phyloP scores from a whole-genome alignment of 2,113 vertebrate genomes.

The Epinephelus moara region DNA sequence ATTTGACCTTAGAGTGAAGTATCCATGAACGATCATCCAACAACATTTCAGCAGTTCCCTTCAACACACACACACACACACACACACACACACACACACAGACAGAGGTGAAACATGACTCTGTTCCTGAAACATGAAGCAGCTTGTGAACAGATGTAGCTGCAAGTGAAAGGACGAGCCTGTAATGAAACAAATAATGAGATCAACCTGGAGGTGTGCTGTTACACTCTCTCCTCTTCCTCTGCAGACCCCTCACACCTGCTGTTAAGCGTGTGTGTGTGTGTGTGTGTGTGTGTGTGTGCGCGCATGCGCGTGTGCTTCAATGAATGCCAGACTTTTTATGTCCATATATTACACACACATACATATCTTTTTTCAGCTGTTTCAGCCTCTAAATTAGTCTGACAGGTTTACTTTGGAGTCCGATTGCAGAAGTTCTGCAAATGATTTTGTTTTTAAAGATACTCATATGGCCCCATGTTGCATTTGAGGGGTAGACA shows the following conservation, averaged over 20 bases:
- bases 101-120: constrained; percentile 34
- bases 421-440: neutral
- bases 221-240: constrained; percentile 57
- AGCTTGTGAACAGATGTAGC: constrained; percentile 56
- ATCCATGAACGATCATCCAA: neutral
- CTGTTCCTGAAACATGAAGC: constrained; percentile 52
- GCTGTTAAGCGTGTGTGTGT: neutral
- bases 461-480: too few species aligned
- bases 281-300: neutral
- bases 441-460: neutral
- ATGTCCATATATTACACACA: neutral
- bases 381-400: neutral
- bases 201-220: constrained; percentile 39
- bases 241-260: constrained; percentile 12
- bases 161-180: constrained; percentile 54
- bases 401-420: neutral
- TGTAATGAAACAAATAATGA: constrained; percentile 41
- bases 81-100: neutral
- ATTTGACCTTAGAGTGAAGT: neutral
- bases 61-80: neutral
- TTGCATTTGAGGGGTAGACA: too few species aligned
- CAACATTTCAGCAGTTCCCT: neutral
- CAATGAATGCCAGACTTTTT: neutral
- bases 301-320: neutral
- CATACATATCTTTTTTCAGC: neutral